A percentile compares a stretch with the other conserved stretches of the same genome.
phyloP scores from a whole-genome alignment of 2,797 vertebrate species.

The Mormyrops attenuatus region DNA sequence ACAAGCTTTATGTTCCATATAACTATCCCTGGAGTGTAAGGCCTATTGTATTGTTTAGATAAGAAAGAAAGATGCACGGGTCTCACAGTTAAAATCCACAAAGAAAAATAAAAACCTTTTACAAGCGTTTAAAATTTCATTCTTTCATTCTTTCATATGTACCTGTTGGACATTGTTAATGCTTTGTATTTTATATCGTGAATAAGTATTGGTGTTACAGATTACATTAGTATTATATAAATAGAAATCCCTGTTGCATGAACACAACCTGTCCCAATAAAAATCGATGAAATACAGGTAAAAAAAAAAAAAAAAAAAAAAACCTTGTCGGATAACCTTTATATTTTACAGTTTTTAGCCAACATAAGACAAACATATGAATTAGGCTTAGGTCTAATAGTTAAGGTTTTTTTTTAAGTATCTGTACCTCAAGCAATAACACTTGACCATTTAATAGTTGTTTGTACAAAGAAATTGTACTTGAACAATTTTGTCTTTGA shows the following conservation, averaged over 20 bases:
- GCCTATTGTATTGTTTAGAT: constrained; percentile 82
- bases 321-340: neutral
- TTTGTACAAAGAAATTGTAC: neutral
- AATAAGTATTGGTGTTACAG: constrained; percentile 43
- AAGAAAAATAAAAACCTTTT: constrained; percentile 76
- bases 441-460: neutral
- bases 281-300: constrained; percentile 64
- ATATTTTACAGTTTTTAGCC: constrained; percentile 61
- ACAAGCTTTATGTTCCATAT: constrained; percentile 78
- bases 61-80: constrained; percentile 74
- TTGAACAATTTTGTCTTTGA: neutral
- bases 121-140: neutral
- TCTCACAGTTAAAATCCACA: constrained; percentile 64
- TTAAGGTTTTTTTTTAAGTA: neutral
- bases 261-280: constrained; percentile 80
- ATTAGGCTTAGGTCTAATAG: neutral
- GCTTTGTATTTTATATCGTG: constrained; percentile 62
- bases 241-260: constrained; percentile 75
- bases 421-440: neutral
- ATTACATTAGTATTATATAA: constrained; percentile 69
- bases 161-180: constrained; percentile 63
- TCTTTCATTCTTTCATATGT: constrained; percentile 58
- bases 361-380: neutral
- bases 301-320: constrained; percentile 49
- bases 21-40: constrained; percentile 78